Evolutionary conservation across 2,888 invertebrate genomes (phyloP).

Genomic region (Gerris lacustris): DNA sequence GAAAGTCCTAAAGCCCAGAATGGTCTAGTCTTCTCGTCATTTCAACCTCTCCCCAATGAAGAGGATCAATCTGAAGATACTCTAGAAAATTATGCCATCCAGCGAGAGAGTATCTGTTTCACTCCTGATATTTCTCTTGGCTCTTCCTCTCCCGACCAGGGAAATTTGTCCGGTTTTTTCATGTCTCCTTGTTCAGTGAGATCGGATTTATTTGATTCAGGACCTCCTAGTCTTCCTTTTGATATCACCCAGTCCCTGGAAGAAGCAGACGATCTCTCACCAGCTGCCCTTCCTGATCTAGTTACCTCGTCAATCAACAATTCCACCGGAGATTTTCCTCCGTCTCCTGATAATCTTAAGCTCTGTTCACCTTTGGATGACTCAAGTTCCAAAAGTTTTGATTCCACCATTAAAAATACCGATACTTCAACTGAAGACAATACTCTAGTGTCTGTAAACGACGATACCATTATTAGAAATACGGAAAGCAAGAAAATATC

Average conservation of each 20-base stretch:
- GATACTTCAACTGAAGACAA: constrained; percentile 7
- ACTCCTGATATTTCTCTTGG: constrained; percentile 22
- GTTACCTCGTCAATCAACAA: not conserved
- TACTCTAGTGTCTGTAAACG: not conserved
- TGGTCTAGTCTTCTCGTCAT: constrained; percentile 31
- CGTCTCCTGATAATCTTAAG: not conserved
- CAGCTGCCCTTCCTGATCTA: not conserved
- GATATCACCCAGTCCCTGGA: constrained; percentile 26
- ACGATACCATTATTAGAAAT: not conserved
- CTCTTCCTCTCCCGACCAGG: constrained; percentile 28
- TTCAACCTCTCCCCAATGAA: constrained; percentile 22
- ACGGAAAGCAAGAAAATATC: not conserved
- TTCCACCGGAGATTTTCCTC: not conserved
- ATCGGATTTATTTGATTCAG: constrained; percentile 29
- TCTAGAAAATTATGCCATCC: constrained; percentile 24
- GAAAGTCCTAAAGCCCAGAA: constrained; percentile 33
- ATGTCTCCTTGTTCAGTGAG: constrained; percentile 30
- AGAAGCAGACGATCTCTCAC: constrained; percentile 26
- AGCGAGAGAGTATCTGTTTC: constrained; percentile 20
- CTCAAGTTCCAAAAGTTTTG: not conserved
- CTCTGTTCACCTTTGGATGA: not conserved
- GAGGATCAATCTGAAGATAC: constrained; percentile 13
- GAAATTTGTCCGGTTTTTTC: constrained; percentile 31
- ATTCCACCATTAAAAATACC: not conserved
- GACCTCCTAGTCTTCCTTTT: constrained; percentile 29